phyloP scores from a whole-genome alignment of 2,888 invertebrate genomes.

The Bellardia pandia region DNA sequence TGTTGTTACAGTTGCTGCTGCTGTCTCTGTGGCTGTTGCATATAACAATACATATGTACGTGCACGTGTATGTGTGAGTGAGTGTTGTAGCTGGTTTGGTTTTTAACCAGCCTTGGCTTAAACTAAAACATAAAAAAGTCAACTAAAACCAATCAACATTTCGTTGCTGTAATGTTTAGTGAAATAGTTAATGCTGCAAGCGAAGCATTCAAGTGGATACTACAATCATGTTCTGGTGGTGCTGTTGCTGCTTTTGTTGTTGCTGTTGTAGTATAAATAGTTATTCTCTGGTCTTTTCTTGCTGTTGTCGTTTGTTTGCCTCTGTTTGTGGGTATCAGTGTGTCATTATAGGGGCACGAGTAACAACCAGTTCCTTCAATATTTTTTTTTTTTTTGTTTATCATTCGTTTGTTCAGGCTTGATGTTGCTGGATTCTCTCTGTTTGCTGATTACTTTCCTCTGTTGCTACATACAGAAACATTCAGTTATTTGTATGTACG shows the following conservation, averaged over 20 bases:
- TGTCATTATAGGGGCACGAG: constrained; percentile 70
- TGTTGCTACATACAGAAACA: constrained; percentile 29
- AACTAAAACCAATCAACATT: constrained; percentile 67
- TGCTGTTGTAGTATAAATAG: constrained; percentile 46
- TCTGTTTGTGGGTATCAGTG: constrained; percentile 44
- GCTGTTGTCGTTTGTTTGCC: constrained; percentile 40
- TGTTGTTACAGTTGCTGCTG: constrained; percentile 47
- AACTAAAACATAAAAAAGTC: constrained; percentile 66
- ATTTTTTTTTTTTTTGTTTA: constrained; percentile 29
- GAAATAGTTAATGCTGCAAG: constrained; percentile 32
- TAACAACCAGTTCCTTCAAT: constrained; percentile 59
- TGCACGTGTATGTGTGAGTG: background rate
- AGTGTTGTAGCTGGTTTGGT: constrained; percentile 43
- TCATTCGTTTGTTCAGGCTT: constrained; percentile 52
- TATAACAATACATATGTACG: background rate
- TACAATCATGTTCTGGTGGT: constrained; percentile 46
- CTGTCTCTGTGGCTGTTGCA: constrained; percentile 34
- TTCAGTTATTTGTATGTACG: constrained; percentile 1
- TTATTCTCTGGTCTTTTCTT: constrained; percentile 40
- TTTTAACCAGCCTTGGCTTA: constrained; percentile 65
- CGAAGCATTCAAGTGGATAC: constrained; percentile 48
- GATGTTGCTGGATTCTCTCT: constrained; percentile 55
- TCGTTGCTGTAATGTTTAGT: constrained; percentile 44
- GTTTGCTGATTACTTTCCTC: constrained; percentile 68
- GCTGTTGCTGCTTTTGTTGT: constrained; percentile 9